Evolutionary conservation across 2,888 invertebrate species (phyloP).

Genomic region (Nephrocerus scutellatus): DNA sequence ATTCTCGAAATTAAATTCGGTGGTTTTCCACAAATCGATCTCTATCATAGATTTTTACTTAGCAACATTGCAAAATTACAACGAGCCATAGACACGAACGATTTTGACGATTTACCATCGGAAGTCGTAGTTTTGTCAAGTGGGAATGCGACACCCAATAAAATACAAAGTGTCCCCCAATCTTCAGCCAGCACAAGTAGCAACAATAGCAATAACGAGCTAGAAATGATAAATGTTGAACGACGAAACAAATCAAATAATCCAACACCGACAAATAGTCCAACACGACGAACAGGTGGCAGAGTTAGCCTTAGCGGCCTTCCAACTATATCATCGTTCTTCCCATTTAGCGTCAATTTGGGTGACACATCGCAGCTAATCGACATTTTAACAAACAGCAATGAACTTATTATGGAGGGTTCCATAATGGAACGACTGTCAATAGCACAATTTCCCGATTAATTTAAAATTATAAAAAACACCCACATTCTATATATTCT

Average conservation of each 20-base stretch:
- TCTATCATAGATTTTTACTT: slow-evolving; percentile 43
- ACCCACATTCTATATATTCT: too few species aligned
- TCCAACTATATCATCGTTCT: slow-evolving; percentile 46
- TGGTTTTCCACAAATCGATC: slow-evolving; percentile 45
- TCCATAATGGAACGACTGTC: slow-evolving; percentile 46
- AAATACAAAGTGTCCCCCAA: too few species aligned
- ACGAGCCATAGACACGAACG: slow-evolving; percentile 42
- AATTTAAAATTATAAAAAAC: too few species aligned
- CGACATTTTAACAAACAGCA: slow-evolving; percentile 44
- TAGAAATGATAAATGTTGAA: too few species aligned
- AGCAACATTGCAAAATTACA: slow-evolving; percentile 46
- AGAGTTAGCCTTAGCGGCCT: slow-evolving; percentile 19
- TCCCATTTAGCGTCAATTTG: slow-evolving; percentile 44
- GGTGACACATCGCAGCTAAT: slow-evolving; percentile 41
- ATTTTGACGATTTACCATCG: slow-evolving; percentile 42
- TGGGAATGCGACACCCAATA: too few species aligned
- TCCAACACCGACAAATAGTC: slow-evolving; percentile 13
- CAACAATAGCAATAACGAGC: slow-evolving; percentile 13
- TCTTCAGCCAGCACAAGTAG: slow-evolving; percentile 9
- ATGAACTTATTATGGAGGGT: slow-evolving; percentile 41
- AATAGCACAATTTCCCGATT: slow-evolving; percentile 41
- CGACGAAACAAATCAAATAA: too few species aligned
- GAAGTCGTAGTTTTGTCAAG: too few species aligned
- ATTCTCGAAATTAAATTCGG: slow-evolving; percentile 59
- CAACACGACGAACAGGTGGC: slow-evolving; percentile 17